Percentiles rank a stretch among this genome's conserved stretches.
Evolutionary conservation across 2,113 vertebrate species (phyloP).

Genomic region (Psittacula cyanocephala): DNA sequence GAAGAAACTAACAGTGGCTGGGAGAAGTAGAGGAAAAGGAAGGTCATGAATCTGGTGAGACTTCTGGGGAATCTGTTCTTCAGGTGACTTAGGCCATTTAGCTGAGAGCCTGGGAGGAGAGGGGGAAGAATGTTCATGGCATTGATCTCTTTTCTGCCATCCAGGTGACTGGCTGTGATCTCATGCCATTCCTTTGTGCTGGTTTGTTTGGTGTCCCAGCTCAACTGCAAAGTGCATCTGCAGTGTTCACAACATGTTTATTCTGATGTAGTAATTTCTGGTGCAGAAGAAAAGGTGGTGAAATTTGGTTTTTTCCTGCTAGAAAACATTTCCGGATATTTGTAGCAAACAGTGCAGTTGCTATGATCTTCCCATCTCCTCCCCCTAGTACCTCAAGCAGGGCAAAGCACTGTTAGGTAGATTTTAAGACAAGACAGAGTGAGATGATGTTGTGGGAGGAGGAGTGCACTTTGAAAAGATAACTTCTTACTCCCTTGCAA

Average conservation of each 20-base stretch:
- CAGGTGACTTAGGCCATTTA: background rate
- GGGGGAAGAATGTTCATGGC: background rate
- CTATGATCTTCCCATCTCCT: background rate
- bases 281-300: constrained; percentile 5
- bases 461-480: background rate
- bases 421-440: background rate
- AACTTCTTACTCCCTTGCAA: background rate
- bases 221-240: constrained; percentile 32
- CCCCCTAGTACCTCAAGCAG: background rate
- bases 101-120: background rate
- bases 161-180: background rate
- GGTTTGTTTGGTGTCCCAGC: background rate
- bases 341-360: background rate
- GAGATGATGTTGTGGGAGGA: background rate
- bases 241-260: background rate
- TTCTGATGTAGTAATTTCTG: constrained; percentile 18
- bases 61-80: background rate
- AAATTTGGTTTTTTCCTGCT: constrained; percentile 8
- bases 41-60: background rate
- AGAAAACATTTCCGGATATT: background rate
- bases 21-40: background rate
- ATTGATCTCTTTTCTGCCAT: background rate
- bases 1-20: background rate
- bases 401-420: background rate
- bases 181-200: background rate